These are phyloP conservation scores for Diuraphis noxia DNA, from an alignment of 1,140 invertebrate genomes.

Conservation along the genomic window DNA sequence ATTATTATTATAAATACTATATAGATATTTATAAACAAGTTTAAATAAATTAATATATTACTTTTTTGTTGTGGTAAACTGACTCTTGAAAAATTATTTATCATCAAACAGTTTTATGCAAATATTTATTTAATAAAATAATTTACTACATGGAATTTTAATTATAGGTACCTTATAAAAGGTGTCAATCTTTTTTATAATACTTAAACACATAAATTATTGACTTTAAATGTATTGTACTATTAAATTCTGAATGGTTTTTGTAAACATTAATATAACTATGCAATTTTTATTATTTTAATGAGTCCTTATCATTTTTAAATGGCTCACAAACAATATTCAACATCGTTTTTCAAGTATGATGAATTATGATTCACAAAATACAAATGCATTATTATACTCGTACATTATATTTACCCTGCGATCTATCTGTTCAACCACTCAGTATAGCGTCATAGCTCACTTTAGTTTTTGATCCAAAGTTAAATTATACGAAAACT, in stretches of 20 bases:
- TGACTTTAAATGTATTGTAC: too few species aligned
- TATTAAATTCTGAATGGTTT: not conserved
- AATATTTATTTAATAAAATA: not conserved
- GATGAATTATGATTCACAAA: too few species aligned
- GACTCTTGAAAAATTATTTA: not conserved
- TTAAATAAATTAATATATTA: not conserved
- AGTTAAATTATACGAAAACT: not conserved
- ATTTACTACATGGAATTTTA: not conserved
- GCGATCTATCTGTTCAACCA: not conserved
- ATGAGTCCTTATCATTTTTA: not conserved
- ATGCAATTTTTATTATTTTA: not conserved
- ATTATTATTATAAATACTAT: not conserved
- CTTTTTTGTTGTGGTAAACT: not conserved
- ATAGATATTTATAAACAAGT: not conserved
- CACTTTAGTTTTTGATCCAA: not conserved
- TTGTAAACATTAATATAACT: not conserved
- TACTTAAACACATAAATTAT: not conserved
- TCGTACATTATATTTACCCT: not conserved
- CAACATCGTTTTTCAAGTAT: too few species aligned
- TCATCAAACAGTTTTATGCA: not conserved
- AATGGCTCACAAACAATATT: too few species aligned
- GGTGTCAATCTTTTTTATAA: not conserved
- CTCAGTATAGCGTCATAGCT: not conserved
- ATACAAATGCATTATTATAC: not conserved
- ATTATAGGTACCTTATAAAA: too few species aligned